Evolutionary conservation across 2,113 vertebrate species (phyloP).

Genomic region (Ceyx margarethae): DNA sequence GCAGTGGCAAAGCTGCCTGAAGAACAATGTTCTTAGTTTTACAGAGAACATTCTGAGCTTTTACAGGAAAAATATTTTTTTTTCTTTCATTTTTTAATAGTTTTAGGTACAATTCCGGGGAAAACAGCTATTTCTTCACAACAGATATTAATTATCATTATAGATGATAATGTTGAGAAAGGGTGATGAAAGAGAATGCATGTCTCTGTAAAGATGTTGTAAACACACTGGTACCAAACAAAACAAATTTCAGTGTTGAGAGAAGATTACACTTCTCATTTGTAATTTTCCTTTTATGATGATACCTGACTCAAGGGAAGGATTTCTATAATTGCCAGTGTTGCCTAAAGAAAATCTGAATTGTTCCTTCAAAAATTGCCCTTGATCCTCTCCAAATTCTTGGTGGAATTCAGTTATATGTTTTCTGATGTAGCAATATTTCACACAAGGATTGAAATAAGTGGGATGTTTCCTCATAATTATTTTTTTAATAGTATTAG

Average conservation of each 20-base stretch:
- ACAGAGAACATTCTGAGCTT: background rate
- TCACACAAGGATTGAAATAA: background rate
- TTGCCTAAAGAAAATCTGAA: background rate
- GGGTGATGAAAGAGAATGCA: background rate
- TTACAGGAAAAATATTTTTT: background rate
- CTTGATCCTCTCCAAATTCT: background rate
- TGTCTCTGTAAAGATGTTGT: background rate
- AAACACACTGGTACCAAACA: background rate
- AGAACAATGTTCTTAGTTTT: background rate
- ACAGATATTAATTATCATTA: background rate
- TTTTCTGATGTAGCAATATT: background rate
- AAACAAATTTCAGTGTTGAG: background rate
- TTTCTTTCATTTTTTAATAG: background rate
- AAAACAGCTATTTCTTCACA: background rate
- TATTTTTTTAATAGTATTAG: background rate
- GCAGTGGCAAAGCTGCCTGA: background rate
- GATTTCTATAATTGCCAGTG: conserved; percentile 27
- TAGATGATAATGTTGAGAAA: background rate
- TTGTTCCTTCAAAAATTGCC: background rate
- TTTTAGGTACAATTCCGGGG: background rate
- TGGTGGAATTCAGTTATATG: background rate
- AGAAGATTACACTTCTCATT: background rate
- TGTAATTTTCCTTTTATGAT: background rate
- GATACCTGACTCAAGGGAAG: background rate
- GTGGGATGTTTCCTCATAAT: background rate